These are phyloP conservation scores for Dicrostonyx torquatus DNA, from an alignment of 2,797 vertebrate genomes.

Conservation along the genomic window DNA sequence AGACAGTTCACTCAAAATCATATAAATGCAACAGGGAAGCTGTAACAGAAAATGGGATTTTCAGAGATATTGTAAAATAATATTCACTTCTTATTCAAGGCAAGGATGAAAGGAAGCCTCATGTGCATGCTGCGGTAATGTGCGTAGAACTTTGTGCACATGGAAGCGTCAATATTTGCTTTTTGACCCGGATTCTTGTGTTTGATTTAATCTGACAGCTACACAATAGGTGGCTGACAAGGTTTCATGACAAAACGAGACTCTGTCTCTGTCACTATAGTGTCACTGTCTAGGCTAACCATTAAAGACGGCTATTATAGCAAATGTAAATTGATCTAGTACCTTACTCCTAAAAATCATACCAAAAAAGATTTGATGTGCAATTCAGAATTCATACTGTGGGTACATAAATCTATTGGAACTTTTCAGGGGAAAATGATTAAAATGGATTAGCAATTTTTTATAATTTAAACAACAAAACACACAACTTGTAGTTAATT, in stretches of 20 bases:
- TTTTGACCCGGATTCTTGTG: neutral
- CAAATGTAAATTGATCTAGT: neutral
- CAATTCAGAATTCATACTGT: neutral
- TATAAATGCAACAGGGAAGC: constrained; percentile 10
- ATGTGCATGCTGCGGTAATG: neutral
- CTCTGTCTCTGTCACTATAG: neutral
- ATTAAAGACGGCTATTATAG: neutral
- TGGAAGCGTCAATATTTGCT: neutral
- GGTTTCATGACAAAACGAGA: rapidly evolving
- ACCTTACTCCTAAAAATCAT: neutral
- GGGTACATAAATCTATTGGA: neutral
- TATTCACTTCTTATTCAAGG: constrained; percentile 23
- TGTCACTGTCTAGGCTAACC: neutral
- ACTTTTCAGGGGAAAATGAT: neutral
- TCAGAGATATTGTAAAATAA: neutral
- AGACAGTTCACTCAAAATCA: constrained; percentile 31
- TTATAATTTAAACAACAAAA: neutral
- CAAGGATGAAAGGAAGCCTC: neutral
- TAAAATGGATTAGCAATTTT: neutral
- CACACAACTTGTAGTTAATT: neutral
- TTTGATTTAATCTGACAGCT: neutral
- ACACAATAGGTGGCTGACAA: neutral
- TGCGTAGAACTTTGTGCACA: neutral
- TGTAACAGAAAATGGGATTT: neutral
- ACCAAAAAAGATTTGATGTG: neutral